A percentile compares a stretch with the other conserved stretches of the same genome.
Conservation (phyloP, 2,888 invertebrate species). For the Brachycybe producta region DNA sequence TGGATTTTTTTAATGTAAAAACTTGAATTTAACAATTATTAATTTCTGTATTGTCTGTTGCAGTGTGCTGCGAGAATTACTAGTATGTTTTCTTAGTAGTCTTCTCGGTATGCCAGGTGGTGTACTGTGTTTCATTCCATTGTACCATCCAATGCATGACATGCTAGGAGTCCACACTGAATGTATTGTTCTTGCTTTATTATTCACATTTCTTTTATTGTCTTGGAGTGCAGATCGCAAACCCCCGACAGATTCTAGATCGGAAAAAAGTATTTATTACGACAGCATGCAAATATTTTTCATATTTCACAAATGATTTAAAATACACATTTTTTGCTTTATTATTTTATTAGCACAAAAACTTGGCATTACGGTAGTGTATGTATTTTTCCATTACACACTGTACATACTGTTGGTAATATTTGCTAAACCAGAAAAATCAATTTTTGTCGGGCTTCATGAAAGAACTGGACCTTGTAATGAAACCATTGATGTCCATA, state of each 20-base stretch:
- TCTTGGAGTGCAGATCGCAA: conserved; percentile 47
- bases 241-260: conserved; percentile 24
- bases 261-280: conserved; percentile 20
- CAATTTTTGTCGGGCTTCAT: conserved; percentile 55
- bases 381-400: conserved; percentile 47
- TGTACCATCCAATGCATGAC: conserved; percentile 68
- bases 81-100: conserved; percentile 45
- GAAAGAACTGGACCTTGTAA: conserved; percentile 62
- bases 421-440: conserved; percentile 52
- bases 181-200: conserved; percentile 52
- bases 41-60: conserved; percentile 26
- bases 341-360: conserved; percentile 28
- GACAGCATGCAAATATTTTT: not conserved
- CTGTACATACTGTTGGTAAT: conserved; percentile 49
- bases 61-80: conserved; percentile 42
- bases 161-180: conserved; percentile 52
- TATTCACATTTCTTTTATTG: conserved; percentile 46
- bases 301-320: not conserved
- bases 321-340: not conserved
- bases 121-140: conserved; percentile 52
- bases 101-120: conserved; percentile 59
- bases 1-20: not conserved
- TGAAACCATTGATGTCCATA: conserved; percentile 44
- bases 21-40: not conserved
- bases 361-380: conserved; percentile 6